phyloP scores from a whole-genome alignment of 2,888 invertebrate genomes.

The Aleiodes leptofemur region DNA sequence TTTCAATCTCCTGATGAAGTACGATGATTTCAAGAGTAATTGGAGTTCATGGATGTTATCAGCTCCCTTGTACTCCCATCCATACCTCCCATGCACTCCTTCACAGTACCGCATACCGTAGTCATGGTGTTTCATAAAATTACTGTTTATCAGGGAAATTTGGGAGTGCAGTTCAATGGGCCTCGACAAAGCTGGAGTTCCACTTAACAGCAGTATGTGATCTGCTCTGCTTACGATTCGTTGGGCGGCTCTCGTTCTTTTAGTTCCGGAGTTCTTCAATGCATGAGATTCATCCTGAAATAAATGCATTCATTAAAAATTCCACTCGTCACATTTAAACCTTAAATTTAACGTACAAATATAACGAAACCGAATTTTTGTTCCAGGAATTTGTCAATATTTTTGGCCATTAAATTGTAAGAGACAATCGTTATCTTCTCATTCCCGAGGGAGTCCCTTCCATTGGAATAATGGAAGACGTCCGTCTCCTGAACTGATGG shows the following conservation, averaged over 20 bases:
- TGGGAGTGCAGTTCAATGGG: slow-evolving; percentile 94
- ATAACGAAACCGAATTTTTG: slow-evolving; percentile 86
- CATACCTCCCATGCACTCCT: slow-evolving; percentile 85
- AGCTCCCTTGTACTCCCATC: slow-evolving; percentile 92
- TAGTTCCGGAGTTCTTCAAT: slow-evolving; percentile 90
- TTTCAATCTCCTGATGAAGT: slow-evolving; percentile 94
- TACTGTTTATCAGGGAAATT: slow-evolving; percentile 83
- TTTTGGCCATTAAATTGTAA: slow-evolving; percentile 88
- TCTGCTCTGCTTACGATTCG: slow-evolving; percentile 79
- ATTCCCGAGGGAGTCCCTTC: slow-evolving; percentile 83
- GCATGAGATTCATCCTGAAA: slow-evolving; percentile 93
- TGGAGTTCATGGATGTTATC: slow-evolving; percentile 89
- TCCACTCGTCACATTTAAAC: not conserved
- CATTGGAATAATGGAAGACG: slow-evolving; percentile 82
- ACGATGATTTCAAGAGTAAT: slow-evolving; percentile 82
- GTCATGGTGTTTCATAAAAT: slow-evolving; percentile 80
- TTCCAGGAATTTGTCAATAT: slow-evolving; percentile 77
- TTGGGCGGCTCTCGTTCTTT: slow-evolving; percentile 82
- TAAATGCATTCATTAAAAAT: slow-evolving; percentile 49
- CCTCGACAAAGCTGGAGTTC: slow-evolving; percentile 95
- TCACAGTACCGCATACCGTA: slow-evolving; percentile 90
- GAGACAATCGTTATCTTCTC: slow-evolving; percentile 89
- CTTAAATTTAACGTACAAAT: slow-evolving; percentile 76
- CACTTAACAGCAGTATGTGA: slow-evolving; percentile 89
- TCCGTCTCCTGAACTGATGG: slow-evolving; percentile 87